Percentiles rank a stretch among this genome's conserved stretches.
Evolutionary conservation across 2,113 vertebrate species (phyloP).

Genomic region (Lanius collurio): DNA sequence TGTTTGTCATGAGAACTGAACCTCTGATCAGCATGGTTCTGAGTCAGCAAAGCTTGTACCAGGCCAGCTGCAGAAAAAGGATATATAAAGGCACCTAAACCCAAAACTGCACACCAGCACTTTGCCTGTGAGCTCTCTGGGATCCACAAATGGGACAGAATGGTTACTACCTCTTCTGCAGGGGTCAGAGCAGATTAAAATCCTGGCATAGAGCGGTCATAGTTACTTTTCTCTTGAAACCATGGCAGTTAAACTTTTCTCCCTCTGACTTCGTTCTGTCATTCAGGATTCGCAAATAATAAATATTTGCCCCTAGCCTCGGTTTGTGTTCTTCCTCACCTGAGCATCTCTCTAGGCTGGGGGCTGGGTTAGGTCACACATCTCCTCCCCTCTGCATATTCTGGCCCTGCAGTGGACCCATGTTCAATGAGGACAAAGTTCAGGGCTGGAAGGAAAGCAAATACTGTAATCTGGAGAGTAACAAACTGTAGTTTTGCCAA

Average conservation of each 20-base stretch:
- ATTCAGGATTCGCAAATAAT: background rate
- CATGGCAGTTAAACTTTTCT: background rate
- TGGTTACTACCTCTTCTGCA: background rate
- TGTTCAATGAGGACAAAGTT: background rate
- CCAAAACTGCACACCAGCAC: background rate
- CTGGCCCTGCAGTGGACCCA: background rate
- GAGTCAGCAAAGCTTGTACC: background rate
- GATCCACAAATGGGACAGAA: background rate
- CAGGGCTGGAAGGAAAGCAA: background rate
- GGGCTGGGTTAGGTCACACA: fast-evolving
- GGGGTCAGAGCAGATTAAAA: background rate
- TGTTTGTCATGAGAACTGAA: background rate
- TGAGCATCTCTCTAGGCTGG: background rate
- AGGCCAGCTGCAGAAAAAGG: background rate
- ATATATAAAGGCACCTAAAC: background rate
- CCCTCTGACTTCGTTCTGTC: background rate
- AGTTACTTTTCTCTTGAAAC: background rate
- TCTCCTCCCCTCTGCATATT: background rate
- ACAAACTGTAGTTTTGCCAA: background rate
- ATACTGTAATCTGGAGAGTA: background rate
- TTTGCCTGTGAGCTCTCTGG: background rate
- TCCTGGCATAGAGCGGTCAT: background rate
- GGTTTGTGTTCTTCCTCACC: background rate
- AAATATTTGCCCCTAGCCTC: background rate
- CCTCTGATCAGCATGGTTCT: background rate